A percentile compares a stretch with the other conserved stretches of the same genome.
Conservation (phyloP, 2,888 invertebrate genomes). For the Sphinx pinastri region DNA sequence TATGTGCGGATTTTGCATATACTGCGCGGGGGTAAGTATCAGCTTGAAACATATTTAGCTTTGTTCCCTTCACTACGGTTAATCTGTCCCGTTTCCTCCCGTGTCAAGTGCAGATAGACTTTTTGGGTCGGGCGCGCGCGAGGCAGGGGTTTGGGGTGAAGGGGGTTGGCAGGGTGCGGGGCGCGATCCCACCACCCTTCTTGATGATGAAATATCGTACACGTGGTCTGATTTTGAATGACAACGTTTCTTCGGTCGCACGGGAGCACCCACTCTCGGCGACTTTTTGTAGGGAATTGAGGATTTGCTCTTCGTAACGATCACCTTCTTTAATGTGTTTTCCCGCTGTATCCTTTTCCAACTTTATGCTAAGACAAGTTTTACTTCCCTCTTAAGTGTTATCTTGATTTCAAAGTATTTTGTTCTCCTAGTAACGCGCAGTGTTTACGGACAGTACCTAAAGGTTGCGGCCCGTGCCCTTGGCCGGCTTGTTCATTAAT, state of each 20-base stretch:
- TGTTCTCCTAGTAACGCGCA: slow-evolving; percentile 47
- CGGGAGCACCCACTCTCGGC: slow-evolving; percentile 69
- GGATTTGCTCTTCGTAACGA: slow-evolving; percentile 68
- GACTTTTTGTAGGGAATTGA: slow-evolving; percentile 76
- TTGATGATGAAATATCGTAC: slow-evolving; percentile 89
- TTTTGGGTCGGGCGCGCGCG: slow-evolving; percentile 73
- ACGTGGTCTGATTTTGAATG: slow-evolving; percentile 90
- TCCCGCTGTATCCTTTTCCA: slow-evolving; percentile 31
- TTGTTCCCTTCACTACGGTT: slow-evolving; percentile 83
- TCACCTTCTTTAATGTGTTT: slow-evolving; percentile 57
- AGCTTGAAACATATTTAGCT: slow-evolving; percentile 83
- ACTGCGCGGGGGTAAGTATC: slow-evolving; percentile 73
- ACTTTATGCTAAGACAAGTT: not conserved
- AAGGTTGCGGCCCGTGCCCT: slow-evolving; percentile 69
- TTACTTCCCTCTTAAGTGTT: slow-evolving; percentile 5
- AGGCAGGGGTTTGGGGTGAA: slow-evolving; percentile 40
- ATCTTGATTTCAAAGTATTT: slow-evolving; percentile 1
- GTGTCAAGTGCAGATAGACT: slow-evolving; percentile 84
- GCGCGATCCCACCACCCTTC: slow-evolving; percentile 63
- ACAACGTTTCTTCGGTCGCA: slow-evolving; percentile 84
- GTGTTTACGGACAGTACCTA: slow-evolving; percentile 61
- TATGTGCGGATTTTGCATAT: slow-evolving; percentile 33
- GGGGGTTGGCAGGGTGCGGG: slow-evolving; percentile 53
- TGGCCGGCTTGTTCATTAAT: slow-evolving; percentile 81
- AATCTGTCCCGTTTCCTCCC: slow-evolving; percentile 84